Percentiles rank a stretch among this genome's conserved stretches.
Conservation (phyloP, 92 coral and sea anemone genomes). For the Phenganax marumi region DNA sequence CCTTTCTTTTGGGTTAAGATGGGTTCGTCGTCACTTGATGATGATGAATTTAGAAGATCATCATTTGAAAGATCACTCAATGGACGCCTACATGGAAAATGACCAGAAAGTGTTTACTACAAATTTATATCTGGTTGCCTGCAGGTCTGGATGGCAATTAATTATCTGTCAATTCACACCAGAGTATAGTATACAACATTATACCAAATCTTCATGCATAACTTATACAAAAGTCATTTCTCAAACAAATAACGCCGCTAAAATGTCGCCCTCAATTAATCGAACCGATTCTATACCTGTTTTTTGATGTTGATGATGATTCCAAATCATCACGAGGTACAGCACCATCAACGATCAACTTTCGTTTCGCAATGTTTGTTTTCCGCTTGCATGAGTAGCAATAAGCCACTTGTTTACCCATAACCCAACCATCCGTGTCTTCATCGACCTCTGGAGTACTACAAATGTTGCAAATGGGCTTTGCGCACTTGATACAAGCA, state of each 20-base stretch:
- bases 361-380: background rate
- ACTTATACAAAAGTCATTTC: too few species aligned
- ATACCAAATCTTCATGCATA: too few species aligned
- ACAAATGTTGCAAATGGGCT: background rate
- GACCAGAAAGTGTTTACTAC: too few species aligned
- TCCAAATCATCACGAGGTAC: background rate
- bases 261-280: too few species aligned
- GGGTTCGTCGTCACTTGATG: slow-evolving; percentile 10
- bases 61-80: slow-evolving; percentile 10
- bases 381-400: slow-evolving; percentile 13
- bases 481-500: slow-evolving; percentile 44
- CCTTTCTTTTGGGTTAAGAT: slow-evolving; percentile 12
- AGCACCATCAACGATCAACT: slow-evolving; percentile 1
- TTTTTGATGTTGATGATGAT: background rate
- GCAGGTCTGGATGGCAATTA: too few species aligned
- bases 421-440: background rate
- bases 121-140: too few species aligned
- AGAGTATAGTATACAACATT: too few species aligned
- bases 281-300: background rate
- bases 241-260: background rate
- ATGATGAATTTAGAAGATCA: background rate
- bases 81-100: background rate
- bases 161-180: too few species aligned
- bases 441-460: background rate
- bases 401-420: slow-evolving; percentile 4